Percentiles rank a stretch among this genome's conserved stretches.
Evolutionary conservation across 2,888 invertebrate genomes (phyloP).

Genomic region (Matsumyia berberina): DNA sequence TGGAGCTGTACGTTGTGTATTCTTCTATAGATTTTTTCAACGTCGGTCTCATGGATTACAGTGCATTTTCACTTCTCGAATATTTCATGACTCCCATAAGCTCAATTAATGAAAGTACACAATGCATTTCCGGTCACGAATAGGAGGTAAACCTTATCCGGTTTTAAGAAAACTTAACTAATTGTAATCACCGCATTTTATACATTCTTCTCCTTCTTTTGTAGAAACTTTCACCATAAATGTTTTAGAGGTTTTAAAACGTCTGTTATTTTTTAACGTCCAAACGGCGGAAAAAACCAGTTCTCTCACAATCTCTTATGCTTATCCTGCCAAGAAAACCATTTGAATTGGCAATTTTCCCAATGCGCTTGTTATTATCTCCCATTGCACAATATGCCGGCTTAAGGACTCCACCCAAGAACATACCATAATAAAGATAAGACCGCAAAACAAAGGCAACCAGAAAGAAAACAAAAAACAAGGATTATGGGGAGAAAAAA

Average conservation of each 20-base stretch:
- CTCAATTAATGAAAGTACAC: too few species aligned
- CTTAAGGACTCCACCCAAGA: conserved; percentile 59
- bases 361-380: conserved; percentile 81
- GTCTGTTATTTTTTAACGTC: conserved; percentile 50
- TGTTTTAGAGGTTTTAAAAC: conserved; percentile 52
- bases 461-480: conserved; percentile 14
- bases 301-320: conserved; percentile 30
- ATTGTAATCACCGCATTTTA: conserved; percentile 43
- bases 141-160: not conserved
- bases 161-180: not conserved
- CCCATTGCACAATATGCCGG: conserved; percentile 71
- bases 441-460: conserved; percentile 65
- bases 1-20: too few species aligned
- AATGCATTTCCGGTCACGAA: not conserved
- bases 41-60: too few species aligned
- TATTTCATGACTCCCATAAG: too few species aligned
- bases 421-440: conserved; percentile 69
- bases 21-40: too few species aligned
- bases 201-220: conserved; percentile 15
- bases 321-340: conserved; percentile 75
- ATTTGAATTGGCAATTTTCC: conserved; percentile 84
- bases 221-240: conserved; percentile 42
- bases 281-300: conserved; percentile 7
- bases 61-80: too few species aligned
- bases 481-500: conserved; percentile 50